Conservation (phyloP, 2,797 vertebrate genomes). For the Triplophysa yarkandensis region DNA sequence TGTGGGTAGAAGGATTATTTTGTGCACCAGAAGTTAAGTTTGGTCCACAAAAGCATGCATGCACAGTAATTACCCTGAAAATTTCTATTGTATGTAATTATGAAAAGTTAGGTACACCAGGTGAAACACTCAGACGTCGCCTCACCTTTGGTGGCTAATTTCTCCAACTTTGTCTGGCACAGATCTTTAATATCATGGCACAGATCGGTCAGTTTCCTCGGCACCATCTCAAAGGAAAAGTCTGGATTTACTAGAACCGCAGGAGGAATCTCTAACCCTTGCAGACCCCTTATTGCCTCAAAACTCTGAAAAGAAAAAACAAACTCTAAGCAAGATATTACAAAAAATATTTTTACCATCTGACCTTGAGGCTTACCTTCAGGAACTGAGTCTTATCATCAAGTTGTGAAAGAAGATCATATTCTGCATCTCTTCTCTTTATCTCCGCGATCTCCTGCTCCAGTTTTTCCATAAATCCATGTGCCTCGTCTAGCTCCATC, state of each 20-base stretch:
- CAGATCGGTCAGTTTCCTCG: slow-evolving; percentile 28
- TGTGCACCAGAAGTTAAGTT: too few species aligned
- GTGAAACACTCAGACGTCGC: neutral
- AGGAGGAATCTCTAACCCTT: slow-evolving; percentile 24
- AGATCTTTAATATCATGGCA: slow-evolving; percentile 41
- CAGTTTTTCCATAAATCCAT: slow-evolving; percentile 63
- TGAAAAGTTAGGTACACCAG: neutral
- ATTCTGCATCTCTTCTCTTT: slow-evolving; percentile 54
- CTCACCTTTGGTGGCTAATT: slow-evolving; percentile 40
- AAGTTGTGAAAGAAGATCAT: slow-evolving; percentile 53
- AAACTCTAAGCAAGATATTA: neutral
- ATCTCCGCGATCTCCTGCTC: slow-evolving; percentile 65
- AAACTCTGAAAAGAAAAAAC: slow-evolving; percentile 16
- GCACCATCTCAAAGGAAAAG: slow-evolving; percentile 39
- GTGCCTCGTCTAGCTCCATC: slow-evolving; percentile 31
- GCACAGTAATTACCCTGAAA: too few species aligned
- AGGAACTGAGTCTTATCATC: slow-evolving; percentile 59
- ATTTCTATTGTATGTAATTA: neutral
- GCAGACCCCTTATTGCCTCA: slow-evolving; percentile 18
- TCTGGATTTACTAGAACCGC: slow-evolving; percentile 41
- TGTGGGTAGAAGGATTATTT: too few species aligned
- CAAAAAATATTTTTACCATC: neutral
- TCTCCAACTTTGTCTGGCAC: slow-evolving; percentile 16
- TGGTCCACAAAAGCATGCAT: too few species aligned
- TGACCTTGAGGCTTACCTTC: slow-evolving; percentile 42